Evolutionary conservation across 2,113 vertebrate species (phyloP).

Genomic region (Ptychochromis oligacanthus): DNA sequence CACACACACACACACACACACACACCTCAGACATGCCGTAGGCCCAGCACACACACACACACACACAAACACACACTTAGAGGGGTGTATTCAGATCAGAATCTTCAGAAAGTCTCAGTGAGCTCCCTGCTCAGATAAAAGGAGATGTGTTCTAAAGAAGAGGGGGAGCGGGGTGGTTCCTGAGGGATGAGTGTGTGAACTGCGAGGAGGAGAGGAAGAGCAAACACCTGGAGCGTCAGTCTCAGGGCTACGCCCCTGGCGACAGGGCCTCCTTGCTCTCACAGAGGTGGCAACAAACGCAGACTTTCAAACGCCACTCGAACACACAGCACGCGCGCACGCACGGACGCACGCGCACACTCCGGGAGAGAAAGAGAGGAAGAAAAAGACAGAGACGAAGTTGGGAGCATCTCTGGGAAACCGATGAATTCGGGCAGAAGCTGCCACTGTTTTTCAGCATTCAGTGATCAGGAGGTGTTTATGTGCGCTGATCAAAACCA

Average conservation of each 20-base stretch:
- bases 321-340: constrained; percentile 8
- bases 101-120: constrained; percentile 72
- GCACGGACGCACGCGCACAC: constrained; percentile 7
- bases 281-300: constrained; percentile 75
- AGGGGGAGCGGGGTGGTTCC: constrained; percentile 67
- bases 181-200: constrained; percentile 71
- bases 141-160: constrained; percentile 69
- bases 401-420: constrained; percentile 49
- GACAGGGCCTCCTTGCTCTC: constrained; percentile 73
- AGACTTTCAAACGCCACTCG: constrained; percentile 65
- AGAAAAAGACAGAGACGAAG: constrained; percentile 29
- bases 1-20: constrained; percentile 37
- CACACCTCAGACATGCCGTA: constrained; percentile 52
- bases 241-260: constrained; percentile 81
- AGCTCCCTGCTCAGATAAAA: constrained; percentile 79
- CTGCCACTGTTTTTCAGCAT: constrained; percentile 55
- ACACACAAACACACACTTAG: constrained; percentile 50
- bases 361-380: constrained; percentile 30
- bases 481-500: constrained; percentile 74
- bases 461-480: constrained; percentile 72
- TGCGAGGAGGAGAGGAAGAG: constrained; percentile 75
- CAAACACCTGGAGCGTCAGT: constrained; percentile 80
- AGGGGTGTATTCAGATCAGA: constrained; percentile 73
- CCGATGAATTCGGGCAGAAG: constrained; percentile 45
- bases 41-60: constrained; percentile 28